Conservation (phyloP, 2,888 invertebrate species). For the Tenodera sinensis region DNA sequence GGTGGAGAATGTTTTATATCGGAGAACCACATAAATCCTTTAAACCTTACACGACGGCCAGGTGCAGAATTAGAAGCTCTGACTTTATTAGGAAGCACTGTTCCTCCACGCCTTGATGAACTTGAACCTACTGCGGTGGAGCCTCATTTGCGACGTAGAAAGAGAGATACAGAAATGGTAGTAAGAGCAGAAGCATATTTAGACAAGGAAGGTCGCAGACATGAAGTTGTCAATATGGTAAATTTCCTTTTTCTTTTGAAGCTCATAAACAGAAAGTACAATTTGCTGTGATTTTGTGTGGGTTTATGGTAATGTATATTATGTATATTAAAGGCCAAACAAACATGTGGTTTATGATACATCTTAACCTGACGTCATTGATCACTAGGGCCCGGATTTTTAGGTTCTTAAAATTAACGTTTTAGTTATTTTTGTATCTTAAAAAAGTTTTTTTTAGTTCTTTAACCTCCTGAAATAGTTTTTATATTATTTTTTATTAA, state of each 20-base stretch:
- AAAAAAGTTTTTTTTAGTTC: too few species aligned
- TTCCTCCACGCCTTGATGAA: constrained; percentile 37
- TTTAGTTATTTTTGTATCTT: too few species aligned
- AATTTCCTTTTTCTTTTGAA: not conserved
- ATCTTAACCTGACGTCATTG: too few species aligned
- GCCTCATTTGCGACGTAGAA: constrained; percentile 44
- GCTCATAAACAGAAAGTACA: constrained; percentile 17
- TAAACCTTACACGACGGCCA: constrained; percentile 46
- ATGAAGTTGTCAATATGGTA: constrained; percentile 60
- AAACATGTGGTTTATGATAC: too few species aligned
- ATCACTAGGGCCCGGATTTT: too few species aligned
- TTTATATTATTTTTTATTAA: too few species aligned
- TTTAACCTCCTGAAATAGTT: too few species aligned
- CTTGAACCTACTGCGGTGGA: constrained; percentile 37
- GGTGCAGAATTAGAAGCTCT: constrained; percentile 48
- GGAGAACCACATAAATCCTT: constrained; percentile 61
- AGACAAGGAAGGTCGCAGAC: constrained; percentile 64
- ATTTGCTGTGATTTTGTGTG: too few species aligned
- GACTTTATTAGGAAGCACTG: constrained; percentile 40
- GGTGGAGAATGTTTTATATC: constrained; percentile 63
- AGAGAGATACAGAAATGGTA: constrained; percentile 64
- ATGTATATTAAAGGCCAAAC: too few species aligned
- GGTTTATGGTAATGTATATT: too few species aligned
- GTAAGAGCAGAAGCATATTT: constrained; percentile 68
- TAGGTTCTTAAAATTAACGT: too few species aligned